phyloP scores from a whole-genome alignment of 2,888 invertebrate species.

The Drosophila recens region DNA sequence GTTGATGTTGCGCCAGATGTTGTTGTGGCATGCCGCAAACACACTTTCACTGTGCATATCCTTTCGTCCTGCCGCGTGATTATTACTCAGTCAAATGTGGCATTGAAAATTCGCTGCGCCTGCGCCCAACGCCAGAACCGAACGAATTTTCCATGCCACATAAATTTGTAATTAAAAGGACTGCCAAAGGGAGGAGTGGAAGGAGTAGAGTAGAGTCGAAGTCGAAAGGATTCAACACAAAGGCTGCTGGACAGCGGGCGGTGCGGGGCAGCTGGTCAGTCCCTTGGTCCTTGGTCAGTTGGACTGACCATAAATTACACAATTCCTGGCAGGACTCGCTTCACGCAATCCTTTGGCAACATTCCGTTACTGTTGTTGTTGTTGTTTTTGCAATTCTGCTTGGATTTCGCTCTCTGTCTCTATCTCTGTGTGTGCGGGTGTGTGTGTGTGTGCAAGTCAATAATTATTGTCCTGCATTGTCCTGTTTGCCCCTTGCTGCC shows the following conservation, averaged over 20 bases:
- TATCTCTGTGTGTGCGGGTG: not conserved
- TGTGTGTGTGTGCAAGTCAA: slow-evolving; percentile 40
- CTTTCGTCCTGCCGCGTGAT: slow-evolving; percentile 48
- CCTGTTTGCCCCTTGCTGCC: slow-evolving; percentile 40
- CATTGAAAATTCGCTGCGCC: slow-evolving; percentile 50
- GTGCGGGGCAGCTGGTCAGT: slow-evolving; percentile 53
- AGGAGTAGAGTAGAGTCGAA: not conserved
- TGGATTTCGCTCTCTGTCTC: slow-evolving; percentile 5
- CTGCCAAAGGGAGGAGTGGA: slow-evolving; percentile 13
- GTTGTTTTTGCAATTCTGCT: slow-evolving; percentile 52
- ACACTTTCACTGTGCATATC: slow-evolving; percentile 53
- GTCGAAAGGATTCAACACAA: slow-evolving; percentile 56
- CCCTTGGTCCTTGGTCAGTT: slow-evolving; percentile 6
- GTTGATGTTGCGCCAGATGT: slow-evolving; percentile 39
- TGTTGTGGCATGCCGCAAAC: slow-evolving; percentile 17
- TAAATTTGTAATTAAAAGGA: slow-evolving; percentile 62
- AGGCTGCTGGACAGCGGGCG: slow-evolving; percentile 11
- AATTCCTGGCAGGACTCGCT: slow-evolving; percentile 41
- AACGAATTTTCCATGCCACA: slow-evolving; percentile 47
- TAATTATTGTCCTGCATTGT: slow-evolving; percentile 74
- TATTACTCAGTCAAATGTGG: slow-evolving; percentile 48
- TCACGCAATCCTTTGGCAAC: slow-evolving; percentile 66
- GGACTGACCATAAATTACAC: slow-evolving; percentile 66
- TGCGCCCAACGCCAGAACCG: slow-evolving; percentile 47
- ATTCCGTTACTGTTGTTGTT: slow-evolving; percentile 13